Conservation (phyloP, 2,888 invertebrate genomes). For the Pocota personata region DNA sequence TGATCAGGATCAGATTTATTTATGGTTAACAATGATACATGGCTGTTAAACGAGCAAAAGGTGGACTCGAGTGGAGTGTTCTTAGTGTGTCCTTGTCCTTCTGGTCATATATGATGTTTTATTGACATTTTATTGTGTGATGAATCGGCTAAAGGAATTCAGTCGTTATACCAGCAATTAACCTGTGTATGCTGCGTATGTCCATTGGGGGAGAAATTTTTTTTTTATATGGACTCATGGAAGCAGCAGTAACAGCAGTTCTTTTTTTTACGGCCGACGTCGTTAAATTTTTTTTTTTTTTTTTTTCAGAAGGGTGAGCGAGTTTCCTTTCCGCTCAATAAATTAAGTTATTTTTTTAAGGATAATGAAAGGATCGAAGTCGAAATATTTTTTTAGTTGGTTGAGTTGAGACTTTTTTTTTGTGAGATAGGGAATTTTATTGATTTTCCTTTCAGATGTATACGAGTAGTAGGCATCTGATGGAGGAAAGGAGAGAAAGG, state of each 20-base stretch:
- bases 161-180: slow-evolving; percentile 32
- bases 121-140: slow-evolving; percentile 49
- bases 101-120: slow-evolving; percentile 27
- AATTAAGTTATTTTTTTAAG: slow-evolving; percentile 18
- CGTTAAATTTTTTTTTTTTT: slow-evolving; percentile 13
- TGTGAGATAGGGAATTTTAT: not conserved
- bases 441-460: not conserved
- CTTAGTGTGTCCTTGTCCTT: not conserved
- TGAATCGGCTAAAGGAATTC: slow-evolving; percentile 36
- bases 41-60: slow-evolving; percentile 17
- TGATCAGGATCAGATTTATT: slow-evolving; percentile 51
- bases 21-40: slow-evolving; percentile 44
- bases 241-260: not conserved
- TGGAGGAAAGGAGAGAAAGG: too few relatives aligned
- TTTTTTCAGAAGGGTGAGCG: not conserved
- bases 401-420: not conserved
- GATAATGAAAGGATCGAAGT: not conserved
- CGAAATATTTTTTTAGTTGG: not conserved
- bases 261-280: slow-evolving; percentile 1
- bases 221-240: not conserved
- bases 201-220: not conserved
- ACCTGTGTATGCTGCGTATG: slow-evolving; percentile 6
- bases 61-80: not conserved
- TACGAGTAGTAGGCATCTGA: too few relatives aligned
- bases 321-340: slow-evolving; percentile 36